Evolutionary conservation across 2,113 vertebrate genomes (phyloP).

Genomic region (Polypterus senegalus): DNA sequence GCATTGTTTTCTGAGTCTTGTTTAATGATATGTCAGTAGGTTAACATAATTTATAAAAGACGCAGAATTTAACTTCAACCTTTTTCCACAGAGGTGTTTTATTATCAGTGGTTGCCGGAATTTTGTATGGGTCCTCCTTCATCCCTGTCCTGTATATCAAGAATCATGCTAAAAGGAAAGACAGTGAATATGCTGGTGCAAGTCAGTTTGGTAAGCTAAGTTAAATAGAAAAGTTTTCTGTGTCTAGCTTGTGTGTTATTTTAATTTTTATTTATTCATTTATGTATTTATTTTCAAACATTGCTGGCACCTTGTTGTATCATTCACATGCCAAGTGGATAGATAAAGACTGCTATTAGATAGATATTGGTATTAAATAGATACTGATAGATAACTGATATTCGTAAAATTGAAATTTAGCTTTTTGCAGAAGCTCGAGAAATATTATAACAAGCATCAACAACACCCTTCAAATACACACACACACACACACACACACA

Average conservation of each 20-base stretch:
- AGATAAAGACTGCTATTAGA: neutral
- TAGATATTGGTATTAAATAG: neutral
- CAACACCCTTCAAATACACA: too few relatives aligned
- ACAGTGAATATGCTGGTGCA: conserved; percentile 58
- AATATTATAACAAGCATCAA: too few relatives aligned
- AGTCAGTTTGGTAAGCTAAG: conserved; percentile 64
- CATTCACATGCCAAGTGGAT: neutral
- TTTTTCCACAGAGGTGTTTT: conserved; percentile 59
- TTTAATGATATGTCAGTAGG: conserved; percentile 9
- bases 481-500: too few relatives aligned
- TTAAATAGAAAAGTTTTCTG: neutral
- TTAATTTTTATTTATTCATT: neutral
- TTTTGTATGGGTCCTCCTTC: conserved; percentile 68
- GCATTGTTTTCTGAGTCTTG: neutral
- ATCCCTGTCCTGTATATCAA: conserved; percentile 79
- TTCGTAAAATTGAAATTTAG: too few relatives aligned
- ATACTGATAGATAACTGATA: neutral
- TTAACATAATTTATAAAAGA: neutral
- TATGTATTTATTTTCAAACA: neutral
- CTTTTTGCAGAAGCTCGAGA: too few relatives aligned
- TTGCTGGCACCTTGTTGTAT: neutral
- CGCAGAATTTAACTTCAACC: neutral
- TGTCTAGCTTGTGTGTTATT: neutral
- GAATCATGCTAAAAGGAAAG: conserved; percentile 55
- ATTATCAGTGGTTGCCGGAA: conserved; percentile 61